Evolutionary conservation across 2,797 vertebrate genomes (phyloP), one percentile per base, ranked within the genome.

Genomic region (Cichlasoma orientale): DNA sequence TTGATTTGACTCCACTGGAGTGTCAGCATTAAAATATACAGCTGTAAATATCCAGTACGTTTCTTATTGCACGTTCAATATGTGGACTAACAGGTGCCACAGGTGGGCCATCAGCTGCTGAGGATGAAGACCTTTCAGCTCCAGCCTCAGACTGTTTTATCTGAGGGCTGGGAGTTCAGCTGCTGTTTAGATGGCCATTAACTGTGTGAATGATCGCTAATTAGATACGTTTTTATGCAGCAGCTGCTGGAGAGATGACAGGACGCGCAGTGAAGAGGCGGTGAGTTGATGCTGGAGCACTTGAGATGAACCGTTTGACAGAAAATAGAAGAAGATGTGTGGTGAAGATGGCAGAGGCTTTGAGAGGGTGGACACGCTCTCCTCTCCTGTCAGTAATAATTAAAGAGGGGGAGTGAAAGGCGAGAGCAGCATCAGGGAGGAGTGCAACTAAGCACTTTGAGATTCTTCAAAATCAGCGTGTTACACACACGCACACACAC

Each of bases 351-450:
- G 72, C 56, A 69, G 57, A 8, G 16, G 44, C 5, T 50, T 3
- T 18, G 44, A 7, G 44, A 50, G 41, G 61, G 23, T 23, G 58
- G 66, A 76, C 57, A 27, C 14, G 1, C 74, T 53, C 53, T 31
- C 21, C 41, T 66, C 36, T 56, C 58, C 66, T 41, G 73, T 89
- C 85, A 90, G 75, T 72, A 88, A 86, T 84, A 81, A 92, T 87
- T 87, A 85, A 88, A 83, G 21, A 44, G 38, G 44, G 74, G 61
- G 59, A 73, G 81, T 88, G 84, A 91, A 92, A 91, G 80, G 77
- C 75, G 87, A 88, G 82, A 84, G 75, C 68, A 71, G 61, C 27
- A 29, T 70, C 58, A 3, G 52, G 53, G 52, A 77, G 66, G 69
- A 86, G 59, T 82, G 84, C 74, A 72, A 80, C 55, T 61, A 56